Base-by-base conservation (phyloP, 1,140 invertebrate genomes). In the Lanistes nyassanus region DNA sequence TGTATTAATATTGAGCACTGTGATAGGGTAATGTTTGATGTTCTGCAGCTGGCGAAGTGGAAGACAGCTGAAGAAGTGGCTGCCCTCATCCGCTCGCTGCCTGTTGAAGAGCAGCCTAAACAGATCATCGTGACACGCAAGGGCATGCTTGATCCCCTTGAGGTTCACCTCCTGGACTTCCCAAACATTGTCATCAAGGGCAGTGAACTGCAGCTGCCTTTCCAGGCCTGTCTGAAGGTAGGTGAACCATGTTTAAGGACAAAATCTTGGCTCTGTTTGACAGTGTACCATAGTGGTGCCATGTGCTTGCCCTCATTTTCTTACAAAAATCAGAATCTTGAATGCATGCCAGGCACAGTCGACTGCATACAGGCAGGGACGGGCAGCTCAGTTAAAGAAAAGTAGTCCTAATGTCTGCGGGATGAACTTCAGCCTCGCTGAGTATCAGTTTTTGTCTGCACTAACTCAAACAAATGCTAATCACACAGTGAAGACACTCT, bases 171-270 rank as follows among this genome's bases (percentile, higher is more conserved):
- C 84, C 92, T 99, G 0, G 98, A 99, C 90, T 99, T 99, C 90
- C 98, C 98, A 0, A 99, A 99, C 88, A 99, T 99, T 90, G 98
- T 99, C 23, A 99, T 99, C 90, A 99, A 99, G 90, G 98, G 98
- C 1, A 99, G 97, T 3, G 98, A 99, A 89, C 90, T 99, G 67
- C 98, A 99, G 90, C 88, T 99, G 78, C 98, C 98, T 0, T 99
- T 99, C 94, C 98, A 99, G 88, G 97, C 97, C 21, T 99, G 98
- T 90, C 92, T 99, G 2, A 99, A 99, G 88, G 90, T 87, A 71
- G 62, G 75, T 56, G n/a, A 39, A 21, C 31, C 7, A 60, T 60
- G n/a, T n/a, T n/a, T 26, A 7, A 60, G 56, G 6, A 60, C 56
- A 60, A 0, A 11, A 60, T 9, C 9, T 47, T 47, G 42, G 42